Conservation (phyloP, 2,888 invertebrate species). For the Lepidonotus clava region DNA sequence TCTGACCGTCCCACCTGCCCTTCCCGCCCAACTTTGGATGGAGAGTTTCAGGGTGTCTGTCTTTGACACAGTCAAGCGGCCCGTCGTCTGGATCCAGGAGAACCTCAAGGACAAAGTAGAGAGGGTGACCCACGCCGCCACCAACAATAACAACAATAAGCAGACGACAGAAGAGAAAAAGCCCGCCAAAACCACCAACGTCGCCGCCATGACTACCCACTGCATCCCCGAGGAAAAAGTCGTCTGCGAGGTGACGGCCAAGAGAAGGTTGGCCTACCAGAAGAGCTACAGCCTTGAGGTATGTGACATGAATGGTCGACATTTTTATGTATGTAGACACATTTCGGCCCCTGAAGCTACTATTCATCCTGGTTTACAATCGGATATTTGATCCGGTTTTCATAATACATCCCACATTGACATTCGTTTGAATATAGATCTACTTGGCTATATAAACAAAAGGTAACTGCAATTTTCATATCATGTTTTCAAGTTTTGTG, state of each 20-base stretch:
- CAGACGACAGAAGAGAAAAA: constrained; percentile 8
- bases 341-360: too few species aligned
- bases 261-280: constrained; percentile 75
- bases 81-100: constrained; percentile 39
- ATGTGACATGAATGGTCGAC: constrained; percentile 36
- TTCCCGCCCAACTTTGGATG: constrained; percentile 14
- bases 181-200: neutral
- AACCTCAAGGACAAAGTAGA: constrained; percentile 22
- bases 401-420: too few species aligned
- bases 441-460: too few species aligned
- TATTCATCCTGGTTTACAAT: too few species aligned
- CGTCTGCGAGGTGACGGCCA: constrained; percentile 66
- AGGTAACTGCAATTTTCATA: too few species aligned
- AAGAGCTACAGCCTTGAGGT: constrained; percentile 78
- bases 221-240: neutral
- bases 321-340: too few species aligned
- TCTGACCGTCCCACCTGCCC: neutral
- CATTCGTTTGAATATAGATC: too few species aligned
- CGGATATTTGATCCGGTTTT: too few species aligned
- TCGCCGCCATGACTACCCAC: neutral
- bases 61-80: constrained; percentile 42
- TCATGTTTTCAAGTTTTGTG: too few species aligned
- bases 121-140: neutral
- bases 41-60: constrained; percentile 35
- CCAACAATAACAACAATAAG: neutral